Percentiles rank a stretch among this genome's conserved stretches.
Conservation (phyloP, 2,113 vertebrate genomes). For the Elephantulus edwardii region DNA sequence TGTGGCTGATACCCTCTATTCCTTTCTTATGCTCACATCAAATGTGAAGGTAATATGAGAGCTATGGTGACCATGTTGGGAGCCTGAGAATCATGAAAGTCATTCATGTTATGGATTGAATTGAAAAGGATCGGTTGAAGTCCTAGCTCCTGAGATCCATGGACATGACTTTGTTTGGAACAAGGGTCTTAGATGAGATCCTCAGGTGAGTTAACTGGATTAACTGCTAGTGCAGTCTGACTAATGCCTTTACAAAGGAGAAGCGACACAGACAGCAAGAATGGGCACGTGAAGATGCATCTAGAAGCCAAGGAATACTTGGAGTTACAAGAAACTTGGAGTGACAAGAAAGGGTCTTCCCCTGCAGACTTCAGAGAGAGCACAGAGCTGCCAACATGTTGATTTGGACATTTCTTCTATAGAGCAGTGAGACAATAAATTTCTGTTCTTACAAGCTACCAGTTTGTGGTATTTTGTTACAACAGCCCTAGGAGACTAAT, state of each 20-base stretch:
- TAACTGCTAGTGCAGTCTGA: background rate
- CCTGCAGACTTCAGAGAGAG: background rate
- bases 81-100: background rate
- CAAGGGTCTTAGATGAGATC: background rate
- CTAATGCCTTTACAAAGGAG: background rate
- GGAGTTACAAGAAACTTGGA: background rate
- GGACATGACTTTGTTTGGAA: background rate
- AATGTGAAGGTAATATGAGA: background rate
- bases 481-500: background rate
- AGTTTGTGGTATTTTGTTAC: background rate
- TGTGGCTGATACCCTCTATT: background rate
- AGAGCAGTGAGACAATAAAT: background rate
- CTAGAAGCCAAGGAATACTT: background rate
- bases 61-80: background rate
- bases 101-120: background rate
- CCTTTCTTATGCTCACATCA: background rate
- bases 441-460: background rate
- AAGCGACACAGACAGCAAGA: background rate
- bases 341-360: background rate
- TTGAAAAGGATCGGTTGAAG: background rate
- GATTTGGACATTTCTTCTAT: background rate
- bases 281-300: background rate
- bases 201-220: background rate
- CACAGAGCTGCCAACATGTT: background rate
- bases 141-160: background rate